These are phyloP conservation scores for Peucedramus taeniatus DNA, from an alignment of 2,113 vertebrate species.

Conservation along the genomic window DNA sequence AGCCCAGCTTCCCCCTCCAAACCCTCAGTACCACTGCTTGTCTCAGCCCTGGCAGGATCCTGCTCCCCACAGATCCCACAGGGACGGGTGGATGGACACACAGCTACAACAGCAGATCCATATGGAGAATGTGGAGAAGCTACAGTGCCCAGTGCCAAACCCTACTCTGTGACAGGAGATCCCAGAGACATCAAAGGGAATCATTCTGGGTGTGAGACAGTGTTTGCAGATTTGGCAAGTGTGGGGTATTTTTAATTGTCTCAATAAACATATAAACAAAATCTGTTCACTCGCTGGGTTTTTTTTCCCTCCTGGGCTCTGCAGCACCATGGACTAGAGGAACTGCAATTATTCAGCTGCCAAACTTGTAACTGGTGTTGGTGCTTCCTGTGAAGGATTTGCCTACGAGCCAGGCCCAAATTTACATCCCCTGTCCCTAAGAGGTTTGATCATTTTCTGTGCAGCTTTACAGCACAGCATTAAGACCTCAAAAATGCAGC, in stretches of 20 bases:
- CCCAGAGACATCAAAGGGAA: not conserved
- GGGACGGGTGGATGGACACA: fast-evolving
- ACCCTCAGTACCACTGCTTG: fast-evolving
- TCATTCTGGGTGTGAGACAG: not conserved
- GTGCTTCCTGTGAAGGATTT: not conserved
- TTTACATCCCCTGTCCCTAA: not conserved
- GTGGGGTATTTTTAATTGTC: constrained; percentile 3
- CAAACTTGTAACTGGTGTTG: not conserved
- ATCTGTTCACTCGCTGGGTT: not conserved
- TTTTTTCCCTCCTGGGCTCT: constrained; percentile 6
- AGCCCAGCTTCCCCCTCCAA: not conserved
- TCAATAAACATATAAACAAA: constrained; percentile 57
- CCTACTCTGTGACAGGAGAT: not conserved
- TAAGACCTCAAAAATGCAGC: not conserved
- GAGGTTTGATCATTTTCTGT: not conserved
- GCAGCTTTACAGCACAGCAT: not conserved
- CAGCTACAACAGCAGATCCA: not conserved
- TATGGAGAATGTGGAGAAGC: not conserved
- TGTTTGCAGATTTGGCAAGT: not conserved
- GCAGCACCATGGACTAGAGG: not conserved
- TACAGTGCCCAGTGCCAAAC: not conserved
- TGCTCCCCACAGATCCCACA: not conserved
- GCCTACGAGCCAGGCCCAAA: not conserved
- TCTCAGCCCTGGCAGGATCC: not conserved
- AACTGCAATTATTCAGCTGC: not conserved